These are phyloP conservation scores for Rattus norvegicus DNA, from an alignment of 2,113 vertebrate genomes.

Conservation along the genomic window DNA sequence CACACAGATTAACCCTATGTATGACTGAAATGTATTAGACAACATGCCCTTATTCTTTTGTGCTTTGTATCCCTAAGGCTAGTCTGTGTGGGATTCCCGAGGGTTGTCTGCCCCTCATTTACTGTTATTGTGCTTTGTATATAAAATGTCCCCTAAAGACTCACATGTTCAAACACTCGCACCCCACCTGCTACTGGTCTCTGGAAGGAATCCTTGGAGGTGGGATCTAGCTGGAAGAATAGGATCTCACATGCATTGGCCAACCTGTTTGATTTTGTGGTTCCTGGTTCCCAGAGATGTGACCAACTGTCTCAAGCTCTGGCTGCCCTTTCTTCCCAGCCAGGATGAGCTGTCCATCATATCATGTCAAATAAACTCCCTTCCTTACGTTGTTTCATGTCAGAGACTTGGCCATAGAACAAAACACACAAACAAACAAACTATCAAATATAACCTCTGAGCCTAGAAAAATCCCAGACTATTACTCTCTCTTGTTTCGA, in stretches of 20 bases:
- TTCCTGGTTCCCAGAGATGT: not conserved
- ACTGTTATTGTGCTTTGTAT: not conserved
- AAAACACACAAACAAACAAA: not conserved
- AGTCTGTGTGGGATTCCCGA: not conserved
- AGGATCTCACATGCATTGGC: not conserved
- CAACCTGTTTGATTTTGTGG: not conserved
- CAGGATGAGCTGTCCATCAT: not conserved
- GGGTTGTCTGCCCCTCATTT: no score
- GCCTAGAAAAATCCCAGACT: not conserved
- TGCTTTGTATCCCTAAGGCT: not conserved
- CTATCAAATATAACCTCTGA: not conserved
- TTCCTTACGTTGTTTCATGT: not conserved
- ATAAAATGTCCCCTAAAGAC: not conserved
- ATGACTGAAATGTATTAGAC: not conserved
- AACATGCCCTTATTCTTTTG: not conserved
- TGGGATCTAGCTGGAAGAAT: not conserved
- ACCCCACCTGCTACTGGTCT: not conserved
- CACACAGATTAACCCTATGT: not conserved
- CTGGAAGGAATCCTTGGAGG: not conserved
- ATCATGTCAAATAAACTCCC: no score
- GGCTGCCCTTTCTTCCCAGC: not conserved
- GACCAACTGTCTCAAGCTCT: not conserved
- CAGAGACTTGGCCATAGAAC: not conserved
- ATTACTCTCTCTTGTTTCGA: not conserved
- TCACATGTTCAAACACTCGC: not conserved